Conservation (phyloP, 2,113 vertebrate species). For the Urocynchramus pylzowi region DNA sequence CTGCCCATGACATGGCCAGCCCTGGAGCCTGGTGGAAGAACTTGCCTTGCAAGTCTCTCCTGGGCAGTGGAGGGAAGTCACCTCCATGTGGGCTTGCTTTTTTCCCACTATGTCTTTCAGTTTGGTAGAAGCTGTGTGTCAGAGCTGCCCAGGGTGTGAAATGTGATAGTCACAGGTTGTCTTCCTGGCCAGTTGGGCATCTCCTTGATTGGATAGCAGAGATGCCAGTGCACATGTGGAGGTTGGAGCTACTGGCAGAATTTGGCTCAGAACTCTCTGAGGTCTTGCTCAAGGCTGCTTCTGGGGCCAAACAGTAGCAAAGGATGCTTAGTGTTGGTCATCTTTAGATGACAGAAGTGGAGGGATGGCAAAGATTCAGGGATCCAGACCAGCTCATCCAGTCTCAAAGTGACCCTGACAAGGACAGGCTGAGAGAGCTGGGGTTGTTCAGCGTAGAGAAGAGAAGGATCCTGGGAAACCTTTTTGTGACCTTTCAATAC, state of each 20-base stretch:
- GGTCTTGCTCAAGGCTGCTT: background rate
- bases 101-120: fast-evolving
- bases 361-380: background rate
- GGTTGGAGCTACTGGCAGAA: background rate
- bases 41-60: background rate
- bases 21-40: background rate
- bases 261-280: background rate
- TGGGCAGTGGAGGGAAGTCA: background rate
- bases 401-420: background rate
- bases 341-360: background rate
- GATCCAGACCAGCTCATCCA: background rate
- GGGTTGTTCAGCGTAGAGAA: background rate
- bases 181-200: background rate
- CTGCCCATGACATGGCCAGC: fast-evolving
- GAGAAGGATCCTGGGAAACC: background rate
- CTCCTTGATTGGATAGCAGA: background rate
- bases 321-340: background rate
- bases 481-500: background rate
- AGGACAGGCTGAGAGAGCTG: background rate
- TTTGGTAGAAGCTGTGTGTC: background rate
- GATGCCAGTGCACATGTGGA: background rate
- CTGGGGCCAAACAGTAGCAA: background rate
- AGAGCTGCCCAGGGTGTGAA: background rate
- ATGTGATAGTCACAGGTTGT: background rate
- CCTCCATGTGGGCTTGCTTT: background rate